Evolutionary conservation across 2,797 vertebrate genomes (phyloP).

Genomic region (Fundulus diaphanus): DNA sequence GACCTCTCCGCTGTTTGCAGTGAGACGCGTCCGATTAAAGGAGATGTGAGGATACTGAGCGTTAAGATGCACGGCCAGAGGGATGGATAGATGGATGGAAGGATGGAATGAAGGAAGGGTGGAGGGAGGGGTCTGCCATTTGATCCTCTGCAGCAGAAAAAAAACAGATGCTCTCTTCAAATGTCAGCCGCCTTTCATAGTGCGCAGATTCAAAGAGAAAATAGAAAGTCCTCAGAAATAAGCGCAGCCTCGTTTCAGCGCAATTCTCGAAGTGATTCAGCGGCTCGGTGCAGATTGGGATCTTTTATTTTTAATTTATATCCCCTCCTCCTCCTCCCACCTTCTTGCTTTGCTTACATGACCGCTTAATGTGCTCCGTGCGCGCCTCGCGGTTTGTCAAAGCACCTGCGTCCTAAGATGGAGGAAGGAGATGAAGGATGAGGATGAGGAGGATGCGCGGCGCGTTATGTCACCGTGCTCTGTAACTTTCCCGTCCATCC

Average conservation of each 20-base stretch:
- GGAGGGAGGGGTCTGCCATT: slow-evolving; percentile 79
- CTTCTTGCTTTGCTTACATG: slow-evolving; percentile 54
- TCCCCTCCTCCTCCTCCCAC: background rate
- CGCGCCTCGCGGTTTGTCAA: slow-evolving; percentile 69
- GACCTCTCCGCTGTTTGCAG: slow-evolving; percentile 13
- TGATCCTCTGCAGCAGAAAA: slow-evolving; percentile 82
- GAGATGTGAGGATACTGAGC: background rate
- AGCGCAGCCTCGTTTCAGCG: slow-evolving; percentile 9
- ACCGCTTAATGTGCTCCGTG: slow-evolving; percentile 66
- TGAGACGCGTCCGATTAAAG: background rate
- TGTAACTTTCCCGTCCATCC: slow-evolving; percentile 36
- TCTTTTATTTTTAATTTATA: slow-evolving; percentile 21
- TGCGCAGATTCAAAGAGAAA: slow-evolving; percentile 58
- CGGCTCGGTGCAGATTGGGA: slow-evolving; percentile 23
- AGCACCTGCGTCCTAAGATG: slow-evolving; percentile 86
- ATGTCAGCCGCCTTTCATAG: slow-evolving; percentile 80
- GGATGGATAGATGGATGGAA: slow-evolving; percentile 38
- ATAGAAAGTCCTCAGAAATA: slow-evolving; percentile 56
- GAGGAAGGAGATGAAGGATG: slow-evolving; percentile 77
- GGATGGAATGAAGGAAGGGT: slow-evolving; percentile 60
- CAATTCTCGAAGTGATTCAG: slow-evolving; percentile 14
- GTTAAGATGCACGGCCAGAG: background rate
- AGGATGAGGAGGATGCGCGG: slow-evolving; percentile 41
- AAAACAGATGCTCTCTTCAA: slow-evolving; percentile 82
- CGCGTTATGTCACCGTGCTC: slow-evolving; percentile 56